Conservation (phyloP, 2,113 vertebrate genomes). For the Bettongia penicillata region DNA sequence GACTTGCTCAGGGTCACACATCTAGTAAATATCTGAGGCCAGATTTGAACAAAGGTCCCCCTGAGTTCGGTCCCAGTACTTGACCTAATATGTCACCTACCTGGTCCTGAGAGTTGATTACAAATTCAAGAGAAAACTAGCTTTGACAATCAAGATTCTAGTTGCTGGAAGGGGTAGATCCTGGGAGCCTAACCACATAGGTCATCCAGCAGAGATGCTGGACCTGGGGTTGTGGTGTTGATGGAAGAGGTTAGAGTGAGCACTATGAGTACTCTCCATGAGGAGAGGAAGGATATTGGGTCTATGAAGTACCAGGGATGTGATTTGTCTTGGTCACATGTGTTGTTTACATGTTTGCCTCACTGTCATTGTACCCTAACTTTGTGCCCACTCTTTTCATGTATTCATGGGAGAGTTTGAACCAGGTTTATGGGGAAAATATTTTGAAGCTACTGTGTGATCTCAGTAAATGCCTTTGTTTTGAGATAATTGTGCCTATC, state of each 20-base stretch:
- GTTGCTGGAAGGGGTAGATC: neutral
- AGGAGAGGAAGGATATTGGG: neutral
- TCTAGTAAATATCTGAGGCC: neutral
- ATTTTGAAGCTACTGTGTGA: neutral
- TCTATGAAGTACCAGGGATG: neutral
- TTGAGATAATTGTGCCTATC: neutral
- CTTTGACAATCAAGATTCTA: neutral
- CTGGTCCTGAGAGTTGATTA: neutral
- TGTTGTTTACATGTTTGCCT: neutral
- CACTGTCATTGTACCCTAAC: neutral
- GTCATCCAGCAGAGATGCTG: neutral
- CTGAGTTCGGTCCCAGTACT: neutral
- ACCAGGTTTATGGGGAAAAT: neutral
- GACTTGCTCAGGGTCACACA: neutral
- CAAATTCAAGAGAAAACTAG: neutral
- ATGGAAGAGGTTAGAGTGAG: neutral
- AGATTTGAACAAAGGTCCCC: neutral
- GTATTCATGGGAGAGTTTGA: neutral
- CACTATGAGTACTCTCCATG: neutral
- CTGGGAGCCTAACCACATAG: neutral
- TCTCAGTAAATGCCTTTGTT: neutral
- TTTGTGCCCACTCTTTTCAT: neutral
- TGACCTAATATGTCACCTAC: neutral
- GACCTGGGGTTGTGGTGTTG: too few species aligned
- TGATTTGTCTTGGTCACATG: neutral